Evolutionary conservation across 2,888 invertebrate species (phyloP), one percentile per base, ranked within the genome.

Genomic region (Teinopalpus imperialis): DNA sequence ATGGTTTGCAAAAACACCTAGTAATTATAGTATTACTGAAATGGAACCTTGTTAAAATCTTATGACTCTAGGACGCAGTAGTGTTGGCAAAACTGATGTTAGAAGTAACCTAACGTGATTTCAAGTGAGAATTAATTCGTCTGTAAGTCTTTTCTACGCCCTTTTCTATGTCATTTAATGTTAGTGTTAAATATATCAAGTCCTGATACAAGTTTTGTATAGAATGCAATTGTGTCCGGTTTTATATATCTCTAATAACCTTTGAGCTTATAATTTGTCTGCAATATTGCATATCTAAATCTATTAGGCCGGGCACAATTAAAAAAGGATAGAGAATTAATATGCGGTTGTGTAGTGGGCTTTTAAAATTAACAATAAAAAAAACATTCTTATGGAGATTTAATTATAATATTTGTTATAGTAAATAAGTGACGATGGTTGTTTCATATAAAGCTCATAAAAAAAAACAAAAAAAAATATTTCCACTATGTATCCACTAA

Each of bases 141-240:
- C 70, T 79, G 59, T 78, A 79, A 74, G 78, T 68, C 79, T 86
- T 87, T 86, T 87, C 88, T 87, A 87, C 76, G 69, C 71, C 82
- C 72, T 86, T 88, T 87, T 86, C 86, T 85, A 85, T 78, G 80
- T 74, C 72, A 68, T 83, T 83, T 82, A 85, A 80, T 75, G 86
- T 87, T 85, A 86, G 75, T 73, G 81, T 86, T 86, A 72, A 62
- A 10, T 18, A 6, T 14, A 18, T 5, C 13, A 14, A 27, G 12
- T 20, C 29, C 29, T 39, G 39, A 29, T 10, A 27, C 37, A 10
- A 16, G 16, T 4, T 16, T 16, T 3, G 16, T 16, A 16, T 2
- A 16, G 4, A 16, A 3, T 5, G 5, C 21, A 1, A 14, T 16
- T 32, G n/a, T n/a, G 13, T 35, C 4, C 10, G 13, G 23, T 23